Base-by-base conservation (phyloP, 2,888 invertebrate genomes). In the Stratiomys singularior region DNA sequence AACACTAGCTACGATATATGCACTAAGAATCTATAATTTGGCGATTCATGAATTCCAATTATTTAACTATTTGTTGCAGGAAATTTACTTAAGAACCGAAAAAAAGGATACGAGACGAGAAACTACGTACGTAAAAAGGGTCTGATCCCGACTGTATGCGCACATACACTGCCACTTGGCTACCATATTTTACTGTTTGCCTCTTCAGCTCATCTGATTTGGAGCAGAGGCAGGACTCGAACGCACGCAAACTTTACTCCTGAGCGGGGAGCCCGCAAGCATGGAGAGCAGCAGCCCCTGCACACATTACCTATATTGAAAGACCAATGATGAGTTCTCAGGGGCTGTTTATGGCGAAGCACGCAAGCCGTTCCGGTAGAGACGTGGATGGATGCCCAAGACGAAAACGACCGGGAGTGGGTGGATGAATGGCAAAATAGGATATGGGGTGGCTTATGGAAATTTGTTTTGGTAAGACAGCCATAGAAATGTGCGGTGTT, bases 91-190 rank as follows among this genome's bases (percentile, higher is more conserved):
- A 9, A 23, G 21, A 69, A 69, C 69, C 3, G 9, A 69, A 69
- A 37, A 37, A 37, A 46, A 67, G 44, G 67, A 67, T 67, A 67
- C 67, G 69, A 69, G 46, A 69, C 69, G 23, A 25, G 66, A 66
- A n/a, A 66, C 64, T 66, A 64, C 64, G 76, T 66, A 47, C 58
- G 58, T 25, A 72, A 76, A n/a, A 66, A 72, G 63, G 67, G 71
- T 77, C 79, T 71, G 76, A 77, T 71, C 77, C 63, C 69, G 76
- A 56, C 79, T 77, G 71, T 79, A 66, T 76, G 76, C 77, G 76
- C 76, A 63, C 76, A 76, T 27, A 79, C 76, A 79, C 79, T 78
- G 69, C 23, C 69, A 47, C 69, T 25, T n/a, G 11, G 69, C 46
- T n/a, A 37, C n/a, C 37, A 52, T 46, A 47, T 23, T 47, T 47